Percentiles rank a stretch among this genome's conserved stretches.
Conservation (phyloP, 2,113 vertebrate species). For the Tragelaphus imberbis region DNA sequence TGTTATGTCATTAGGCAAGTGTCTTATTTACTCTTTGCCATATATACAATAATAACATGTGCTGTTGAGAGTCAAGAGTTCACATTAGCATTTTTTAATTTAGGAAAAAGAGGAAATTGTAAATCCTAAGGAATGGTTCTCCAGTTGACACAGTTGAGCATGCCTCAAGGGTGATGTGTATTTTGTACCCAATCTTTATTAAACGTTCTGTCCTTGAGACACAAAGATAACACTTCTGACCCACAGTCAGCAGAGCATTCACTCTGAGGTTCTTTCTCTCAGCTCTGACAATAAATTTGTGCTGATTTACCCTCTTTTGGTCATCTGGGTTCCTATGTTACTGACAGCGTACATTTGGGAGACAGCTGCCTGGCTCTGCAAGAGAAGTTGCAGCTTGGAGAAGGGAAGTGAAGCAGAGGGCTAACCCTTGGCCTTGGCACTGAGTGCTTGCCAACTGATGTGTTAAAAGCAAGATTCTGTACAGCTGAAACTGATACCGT, state of each 20-base stretch:
- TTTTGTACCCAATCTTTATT: slow-evolving; percentile 22
- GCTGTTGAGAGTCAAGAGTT: slow-evolving; percentile 23
- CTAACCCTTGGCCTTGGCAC: neutral
- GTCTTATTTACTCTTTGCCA: slow-evolving; percentile 55
- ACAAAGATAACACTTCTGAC: slow-evolving; percentile 6
- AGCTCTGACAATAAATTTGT: neutral
- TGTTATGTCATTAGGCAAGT: slow-evolving; percentile 47
- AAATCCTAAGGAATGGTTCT: slow-evolving; percentile 26
- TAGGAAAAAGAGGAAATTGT: slow-evolving; percentile 32
- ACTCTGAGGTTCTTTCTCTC: neutral
- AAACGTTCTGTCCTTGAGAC: slow-evolving; percentile 32
- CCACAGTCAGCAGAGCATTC: neutral
- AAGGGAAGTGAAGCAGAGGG: neutral
- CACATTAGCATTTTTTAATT: slow-evolving; percentile 58
- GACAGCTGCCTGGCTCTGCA: neutral
- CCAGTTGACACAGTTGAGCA: neutral
- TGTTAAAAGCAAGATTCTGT: neutral
- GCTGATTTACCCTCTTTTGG: neutral
- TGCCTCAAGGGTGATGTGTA: neutral
- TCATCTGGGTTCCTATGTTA: neutral
- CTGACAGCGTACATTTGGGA: neutral
- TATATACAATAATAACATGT: slow-evolving; percentile 29
- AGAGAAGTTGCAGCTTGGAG: neutral
- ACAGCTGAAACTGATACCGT: neutral
- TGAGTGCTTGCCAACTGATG: neutral